phyloP scores from a whole-genome alignment of 2,797 vertebrate genomes.

The Ptychobarbus kaznakovi region DNA sequence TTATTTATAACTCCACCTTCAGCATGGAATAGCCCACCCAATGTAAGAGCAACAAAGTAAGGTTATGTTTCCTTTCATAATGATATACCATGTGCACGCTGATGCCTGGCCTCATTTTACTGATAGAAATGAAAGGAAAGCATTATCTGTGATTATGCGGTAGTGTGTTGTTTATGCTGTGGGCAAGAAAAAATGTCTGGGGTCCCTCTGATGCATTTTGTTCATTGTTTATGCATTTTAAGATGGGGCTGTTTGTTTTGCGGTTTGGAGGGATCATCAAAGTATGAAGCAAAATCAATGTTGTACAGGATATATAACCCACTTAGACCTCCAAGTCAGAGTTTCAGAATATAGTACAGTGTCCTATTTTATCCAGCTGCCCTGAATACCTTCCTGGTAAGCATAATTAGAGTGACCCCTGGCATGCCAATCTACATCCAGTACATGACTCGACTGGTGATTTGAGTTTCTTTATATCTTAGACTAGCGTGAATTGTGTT shows the following conservation, averaged over 20 bases:
- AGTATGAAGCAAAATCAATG: constrained; percentile 3
- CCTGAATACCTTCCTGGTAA: constrained; percentile 17
- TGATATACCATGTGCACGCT: constrained; percentile 4
- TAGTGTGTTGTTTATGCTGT: constrained; percentile 16
- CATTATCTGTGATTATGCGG: constrained; percentile 16
- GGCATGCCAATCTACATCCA: not conserved
- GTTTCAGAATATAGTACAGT: not conserved
- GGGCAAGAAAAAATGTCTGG: constrained; percentile 1
- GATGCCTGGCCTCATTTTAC: not conserved
- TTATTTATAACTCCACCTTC: constrained; percentile 32
- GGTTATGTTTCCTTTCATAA: constrained; percentile 15
- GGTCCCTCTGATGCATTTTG: not conserved
- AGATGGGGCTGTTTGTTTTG: constrained; percentile 9
- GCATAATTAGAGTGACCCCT: not conserved
- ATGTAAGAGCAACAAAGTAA: constrained; percentile 15
- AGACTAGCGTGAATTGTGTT: not conserved
- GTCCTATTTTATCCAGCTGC: not conserved
- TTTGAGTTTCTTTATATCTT: not conserved
- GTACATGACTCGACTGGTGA: not conserved
- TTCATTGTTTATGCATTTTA: constrained; percentile 5
- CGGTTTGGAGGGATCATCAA: not conserved
- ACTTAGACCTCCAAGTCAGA: not conserved
- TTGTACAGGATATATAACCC: not conserved
- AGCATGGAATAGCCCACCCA: not conserved
- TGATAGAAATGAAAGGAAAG: constrained; percentile 18